Percentiles rank a stretch among this genome's conserved stretches.
Evolutionary conservation across 2,113 vertebrate genomes (phyloP).

Genomic region (Tapirus terrestris): DNA sequence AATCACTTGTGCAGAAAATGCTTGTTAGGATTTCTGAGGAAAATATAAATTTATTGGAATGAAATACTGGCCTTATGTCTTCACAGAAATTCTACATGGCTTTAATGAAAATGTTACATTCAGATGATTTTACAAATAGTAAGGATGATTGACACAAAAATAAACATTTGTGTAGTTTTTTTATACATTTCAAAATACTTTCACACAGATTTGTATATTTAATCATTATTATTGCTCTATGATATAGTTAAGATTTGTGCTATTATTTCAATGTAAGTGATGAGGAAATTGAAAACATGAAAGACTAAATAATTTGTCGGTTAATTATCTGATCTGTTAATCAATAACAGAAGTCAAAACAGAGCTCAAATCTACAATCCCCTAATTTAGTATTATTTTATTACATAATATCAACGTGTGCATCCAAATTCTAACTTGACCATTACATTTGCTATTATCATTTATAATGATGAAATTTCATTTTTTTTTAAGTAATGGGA

Average conservation of each 20-base stretch:
- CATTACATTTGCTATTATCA: not conserved
- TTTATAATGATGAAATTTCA: not conserved
- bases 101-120: not conserved
- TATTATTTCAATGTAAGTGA: not conserved
- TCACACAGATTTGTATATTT: not conserved
- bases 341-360: not conserved
- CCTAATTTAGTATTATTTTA: conserved; percentile 1
- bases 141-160: not conserved
- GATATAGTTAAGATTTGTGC: not conserved
- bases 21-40: not conserved
- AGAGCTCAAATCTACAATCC: not conserved
- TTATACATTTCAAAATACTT: not conserved
- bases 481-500: not conserved
- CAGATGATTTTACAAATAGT: not conserved
- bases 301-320: not conserved
- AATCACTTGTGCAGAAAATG: not conserved
- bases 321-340: no score
- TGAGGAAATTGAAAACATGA: not conserved
- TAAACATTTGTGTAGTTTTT: not conserved
- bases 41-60: not conserved
- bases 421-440: conserved; percentile 12
- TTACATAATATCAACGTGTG: not conserved
- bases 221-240: not conserved
- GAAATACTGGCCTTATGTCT: not conserved
- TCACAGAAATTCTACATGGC: not conserved